Percentiles rank a stretch among this genome's conserved stretches.
Evolutionary conservation across 2,888 invertebrate species (phyloP).

Genomic region (Phyto melanocephala): DNA sequence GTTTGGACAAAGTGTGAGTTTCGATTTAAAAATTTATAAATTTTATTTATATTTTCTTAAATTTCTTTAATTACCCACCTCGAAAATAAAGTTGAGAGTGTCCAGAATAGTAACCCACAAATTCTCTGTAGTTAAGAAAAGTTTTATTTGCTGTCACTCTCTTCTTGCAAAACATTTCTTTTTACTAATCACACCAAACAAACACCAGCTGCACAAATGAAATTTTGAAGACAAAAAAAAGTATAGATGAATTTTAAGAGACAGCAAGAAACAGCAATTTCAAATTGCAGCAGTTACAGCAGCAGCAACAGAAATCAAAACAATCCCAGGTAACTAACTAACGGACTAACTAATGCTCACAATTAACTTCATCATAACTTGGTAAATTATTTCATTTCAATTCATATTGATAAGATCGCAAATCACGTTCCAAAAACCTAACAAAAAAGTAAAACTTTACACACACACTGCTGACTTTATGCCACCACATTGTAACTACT

Average conservation of each 20-base stretch:
- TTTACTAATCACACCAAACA: constrained; percentile 17
- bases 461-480: constrained; percentile 20
- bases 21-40: background rate
- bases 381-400: constrained; percentile 77
- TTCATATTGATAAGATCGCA: constrained; percentile 76
- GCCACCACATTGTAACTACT: background rate
- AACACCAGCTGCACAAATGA: constrained; percentile 57
- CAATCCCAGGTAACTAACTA: background rate
- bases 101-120: background rate
- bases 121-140: constrained; percentile 20
- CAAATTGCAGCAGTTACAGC: background rate
- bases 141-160: background rate
- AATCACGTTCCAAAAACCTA: constrained; percentile 70
- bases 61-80: too few relatives aligned
- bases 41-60: background rate
- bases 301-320: constrained; percentile 16
- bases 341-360: constrained; percentile 64
- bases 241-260: constrained; percentile 43
- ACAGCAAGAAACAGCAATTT: constrained; percentile 30
- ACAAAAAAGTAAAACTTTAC: background rate
- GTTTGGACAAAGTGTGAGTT: too few relatives aligned
- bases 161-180: constrained; percentile 29
- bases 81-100: too few relatives aligned
- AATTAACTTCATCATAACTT: constrained; percentile 74
- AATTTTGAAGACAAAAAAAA: constrained; percentile 8